Evolutionary conservation across 2,888 invertebrate genomes (phyloP).

Genomic region (Tipula vernalis): DNA sequence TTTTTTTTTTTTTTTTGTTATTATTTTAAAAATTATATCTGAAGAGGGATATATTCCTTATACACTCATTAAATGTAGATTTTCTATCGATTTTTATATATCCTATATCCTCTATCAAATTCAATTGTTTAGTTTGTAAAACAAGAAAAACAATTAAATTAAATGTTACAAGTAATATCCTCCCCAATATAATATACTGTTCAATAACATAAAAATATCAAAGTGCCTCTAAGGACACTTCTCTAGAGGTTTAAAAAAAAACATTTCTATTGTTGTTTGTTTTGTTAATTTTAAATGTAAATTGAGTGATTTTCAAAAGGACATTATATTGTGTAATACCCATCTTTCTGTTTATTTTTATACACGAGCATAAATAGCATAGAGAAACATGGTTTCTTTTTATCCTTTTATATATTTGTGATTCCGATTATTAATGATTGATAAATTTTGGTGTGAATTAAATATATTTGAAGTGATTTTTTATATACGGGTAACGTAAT

Average conservation of each 20-base stretch:
- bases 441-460: background rate
- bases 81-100: background rate
- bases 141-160: constrained; percentile 7
- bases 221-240: constrained; percentile 5
- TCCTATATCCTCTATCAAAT: background rate
- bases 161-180: constrained; percentile 5
- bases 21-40: background rate
- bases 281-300: background rate
- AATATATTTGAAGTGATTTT: background rate
- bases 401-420: background rate
- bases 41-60: background rate
- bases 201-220: background rate
- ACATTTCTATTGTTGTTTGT: background rate
- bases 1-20: background rate
- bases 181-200: background rate
- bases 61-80: background rate
- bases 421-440: background rate
- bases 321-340: background rate
- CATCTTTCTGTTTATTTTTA: background rate
- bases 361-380: background rate
- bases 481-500: background rate
- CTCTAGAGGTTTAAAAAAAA: background rate
- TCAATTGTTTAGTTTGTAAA: background rate
- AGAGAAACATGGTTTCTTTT: background rate
- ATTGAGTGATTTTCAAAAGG: background rate